phyloP scores from a whole-genome alignment of 1,140 invertebrate species.

The Drosophila sp. region DNA sequence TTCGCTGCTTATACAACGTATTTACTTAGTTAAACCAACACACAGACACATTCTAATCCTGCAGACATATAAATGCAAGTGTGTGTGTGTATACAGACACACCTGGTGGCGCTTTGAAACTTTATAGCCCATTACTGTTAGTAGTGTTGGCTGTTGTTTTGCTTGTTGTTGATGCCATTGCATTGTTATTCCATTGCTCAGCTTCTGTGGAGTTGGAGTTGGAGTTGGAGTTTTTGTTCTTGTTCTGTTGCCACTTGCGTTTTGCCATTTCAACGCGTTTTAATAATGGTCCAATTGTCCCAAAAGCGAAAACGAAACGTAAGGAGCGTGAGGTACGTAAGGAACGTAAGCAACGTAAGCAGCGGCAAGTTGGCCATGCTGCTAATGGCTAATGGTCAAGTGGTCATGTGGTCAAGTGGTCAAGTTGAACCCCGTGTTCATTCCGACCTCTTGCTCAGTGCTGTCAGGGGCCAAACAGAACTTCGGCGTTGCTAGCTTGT shows the following conservation, averaged over 20 bases:
- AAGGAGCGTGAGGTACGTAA: no score
- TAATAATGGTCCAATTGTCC: conserved; percentile 82
- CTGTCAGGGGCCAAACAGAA: conserved; percentile 53
- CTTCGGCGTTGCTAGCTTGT: conserved; percentile 76
- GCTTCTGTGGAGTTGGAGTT: conserved; percentile 34
- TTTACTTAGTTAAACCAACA: conserved; percentile 17
- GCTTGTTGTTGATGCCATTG: conserved; percentile 54
- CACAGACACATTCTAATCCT: conserved; percentile 17
- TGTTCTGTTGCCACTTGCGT: conserved; percentile 65
- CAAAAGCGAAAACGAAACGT: conserved; percentile 57
- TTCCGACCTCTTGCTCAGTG: neutral
- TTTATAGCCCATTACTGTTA: conserved; percentile 48
- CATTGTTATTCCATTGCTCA: conserved; percentile 58
- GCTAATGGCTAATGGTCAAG: conserved; percentile 62
- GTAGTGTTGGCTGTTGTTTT: conserved; percentile 8
- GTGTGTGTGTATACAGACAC: conserved; percentile 3
- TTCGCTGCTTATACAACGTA: conserved; percentile 14
- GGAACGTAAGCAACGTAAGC: conserved; percentile 3
- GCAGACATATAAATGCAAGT: neutral
- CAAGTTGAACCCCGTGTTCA: conserved; percentile 51
- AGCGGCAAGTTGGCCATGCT: conserved; percentile 57
- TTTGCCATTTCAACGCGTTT: conserved; percentile 81
- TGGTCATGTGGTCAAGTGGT: conserved; percentile 64
- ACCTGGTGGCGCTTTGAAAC: conserved; percentile 37
- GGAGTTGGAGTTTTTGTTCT: conserved; percentile 34